Evolutionary conservation across 1,140 invertebrate genomes (phyloP).

Genomic region (Oreohelix idahoensis): DNA sequence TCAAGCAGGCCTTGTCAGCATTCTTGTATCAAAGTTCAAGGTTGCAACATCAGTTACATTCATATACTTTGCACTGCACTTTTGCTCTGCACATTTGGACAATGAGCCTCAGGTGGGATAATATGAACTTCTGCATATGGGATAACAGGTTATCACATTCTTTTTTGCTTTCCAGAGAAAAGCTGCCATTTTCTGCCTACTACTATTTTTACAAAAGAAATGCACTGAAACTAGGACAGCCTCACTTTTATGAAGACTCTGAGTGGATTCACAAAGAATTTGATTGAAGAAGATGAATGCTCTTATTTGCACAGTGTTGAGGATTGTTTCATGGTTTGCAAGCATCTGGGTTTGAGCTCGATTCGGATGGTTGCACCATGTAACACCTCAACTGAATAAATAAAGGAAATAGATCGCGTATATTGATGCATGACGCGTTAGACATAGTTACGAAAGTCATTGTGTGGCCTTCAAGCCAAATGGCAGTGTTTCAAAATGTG

Average conservation of each 20-base stretch:
- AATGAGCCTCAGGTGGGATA: slow-evolving; percentile 69
- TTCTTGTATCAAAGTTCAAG: slow-evolving; percentile 74
- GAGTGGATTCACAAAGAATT: slow-evolving; percentile 75
- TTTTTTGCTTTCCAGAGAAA: slow-evolving; percentile 70
- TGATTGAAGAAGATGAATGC: slow-evolving; percentile 66
- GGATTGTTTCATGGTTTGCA: too few species aligned
- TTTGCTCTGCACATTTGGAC: slow-evolving; percentile 74
- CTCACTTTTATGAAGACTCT: slow-evolving; percentile 74
- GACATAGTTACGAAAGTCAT: too few species aligned
- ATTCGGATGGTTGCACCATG: too few species aligned
- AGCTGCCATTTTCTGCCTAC: slow-evolving; percentile 74
- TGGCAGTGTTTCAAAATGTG: too few species aligned
- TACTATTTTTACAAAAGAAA: slow-evolving; percentile 76
- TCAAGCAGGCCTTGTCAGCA: slow-evolving; percentile 75
- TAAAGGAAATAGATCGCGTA: too few species aligned
- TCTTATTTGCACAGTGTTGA: too few species aligned
- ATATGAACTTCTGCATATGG: slow-evolving; percentile 66
- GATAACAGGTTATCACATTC: slow-evolving; percentile 63
- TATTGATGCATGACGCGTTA: too few species aligned
- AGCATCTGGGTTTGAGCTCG: too few species aligned
- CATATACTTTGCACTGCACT: slow-evolving; percentile 73
- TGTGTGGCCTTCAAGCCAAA: too few species aligned
- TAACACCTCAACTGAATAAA: too few species aligned
- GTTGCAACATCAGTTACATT: slow-evolving; percentile 72
- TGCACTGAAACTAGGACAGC: slow-evolving; percentile 74